These are phyloP conservation scores for Chrysina gloriosa DNA, from an alignment of 2,888 invertebrate genomes.

Conservation along the genomic window DNA sequence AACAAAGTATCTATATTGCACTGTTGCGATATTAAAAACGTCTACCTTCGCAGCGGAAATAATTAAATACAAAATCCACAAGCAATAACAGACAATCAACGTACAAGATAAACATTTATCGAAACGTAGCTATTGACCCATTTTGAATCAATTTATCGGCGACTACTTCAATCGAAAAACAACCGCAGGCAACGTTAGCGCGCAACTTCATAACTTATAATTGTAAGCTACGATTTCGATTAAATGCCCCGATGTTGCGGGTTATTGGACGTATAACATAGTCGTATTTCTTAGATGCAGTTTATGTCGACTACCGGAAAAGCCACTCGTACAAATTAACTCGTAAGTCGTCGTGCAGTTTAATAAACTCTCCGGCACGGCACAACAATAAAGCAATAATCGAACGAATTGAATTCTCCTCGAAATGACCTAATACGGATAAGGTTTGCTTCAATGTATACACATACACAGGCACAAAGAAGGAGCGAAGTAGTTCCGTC, in stretches of 20 bases:
- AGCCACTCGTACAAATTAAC: background rate
- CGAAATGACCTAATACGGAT: slow-evolving; percentile 3
- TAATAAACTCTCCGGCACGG: background rate
- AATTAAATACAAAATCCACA: no score
- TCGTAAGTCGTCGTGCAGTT: background rate
- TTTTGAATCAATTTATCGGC: background rate
- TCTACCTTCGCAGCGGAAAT: no score
- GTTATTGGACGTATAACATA: background rate
- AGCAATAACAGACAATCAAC: no score
- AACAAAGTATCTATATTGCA: no score
- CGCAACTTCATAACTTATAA: background rate
- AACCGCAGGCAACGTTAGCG: background rate
- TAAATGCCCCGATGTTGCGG: background rate
- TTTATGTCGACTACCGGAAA: background rate
- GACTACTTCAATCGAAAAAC: background rate
- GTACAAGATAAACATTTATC: no score
- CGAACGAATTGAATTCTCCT: slow-evolving; percentile 11
- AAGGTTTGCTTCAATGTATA: background rate
- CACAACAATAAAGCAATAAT: slow-evolving; percentile 9
- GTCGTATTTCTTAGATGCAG: background rate
- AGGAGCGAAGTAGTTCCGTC: background rate
- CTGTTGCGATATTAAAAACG: no score
- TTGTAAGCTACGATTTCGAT: background rate
- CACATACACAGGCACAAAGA: background rate
- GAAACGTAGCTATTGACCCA: no score